Conservation (phyloP, 2,888 invertebrate species). For the Eucriotettix oculatus region DNA sequence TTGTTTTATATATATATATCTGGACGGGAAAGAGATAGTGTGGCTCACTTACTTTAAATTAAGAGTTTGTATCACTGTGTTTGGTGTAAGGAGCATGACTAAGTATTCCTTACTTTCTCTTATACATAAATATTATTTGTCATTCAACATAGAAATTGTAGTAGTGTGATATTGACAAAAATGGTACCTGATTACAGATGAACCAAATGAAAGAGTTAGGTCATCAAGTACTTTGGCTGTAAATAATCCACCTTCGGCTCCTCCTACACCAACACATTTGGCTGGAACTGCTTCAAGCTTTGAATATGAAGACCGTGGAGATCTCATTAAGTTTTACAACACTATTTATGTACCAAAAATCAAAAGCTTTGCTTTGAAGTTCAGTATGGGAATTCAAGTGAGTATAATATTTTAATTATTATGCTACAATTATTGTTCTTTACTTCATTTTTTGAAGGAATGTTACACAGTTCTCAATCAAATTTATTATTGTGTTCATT, state of each 20-base stretch:
- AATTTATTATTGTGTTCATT: constrained; percentile 5
- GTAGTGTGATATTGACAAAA: too few species aligned
- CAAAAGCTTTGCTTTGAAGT: constrained; percentile 58
- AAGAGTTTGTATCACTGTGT: too few species aligned
- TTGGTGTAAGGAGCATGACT: too few species aligned
- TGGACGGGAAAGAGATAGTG: too few species aligned
- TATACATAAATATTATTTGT: too few species aligned
- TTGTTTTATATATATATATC: too few species aligned
- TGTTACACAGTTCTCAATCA: neutral
- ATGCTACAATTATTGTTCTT: constrained; percentile 3
- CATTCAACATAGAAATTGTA: too few species aligned
- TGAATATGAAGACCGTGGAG: constrained; percentile 49
- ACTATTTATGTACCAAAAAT: constrained; percentile 70
- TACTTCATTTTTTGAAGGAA: neutral
- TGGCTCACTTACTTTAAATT: too few species aligned
- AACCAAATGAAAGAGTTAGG: constrained; percentile 22
- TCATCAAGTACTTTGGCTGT: constrained; percentile 30
- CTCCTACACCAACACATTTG: constrained; percentile 39
- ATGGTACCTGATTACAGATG: constrained; percentile 21
- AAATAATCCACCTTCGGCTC: constrained; percentile 26
- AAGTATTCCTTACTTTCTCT: too few species aligned
- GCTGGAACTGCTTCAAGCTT: constrained; percentile 33
- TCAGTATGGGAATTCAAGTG: constrained; percentile 29
- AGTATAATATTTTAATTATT: constrained; percentile 9
- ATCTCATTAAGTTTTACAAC: constrained; percentile 92